Percentiles rank a stretch among this genome's conserved stretches.
Conservation (phyloP, 2,113 vertebrate species). For the Hyperopisus bebe region DNA sequence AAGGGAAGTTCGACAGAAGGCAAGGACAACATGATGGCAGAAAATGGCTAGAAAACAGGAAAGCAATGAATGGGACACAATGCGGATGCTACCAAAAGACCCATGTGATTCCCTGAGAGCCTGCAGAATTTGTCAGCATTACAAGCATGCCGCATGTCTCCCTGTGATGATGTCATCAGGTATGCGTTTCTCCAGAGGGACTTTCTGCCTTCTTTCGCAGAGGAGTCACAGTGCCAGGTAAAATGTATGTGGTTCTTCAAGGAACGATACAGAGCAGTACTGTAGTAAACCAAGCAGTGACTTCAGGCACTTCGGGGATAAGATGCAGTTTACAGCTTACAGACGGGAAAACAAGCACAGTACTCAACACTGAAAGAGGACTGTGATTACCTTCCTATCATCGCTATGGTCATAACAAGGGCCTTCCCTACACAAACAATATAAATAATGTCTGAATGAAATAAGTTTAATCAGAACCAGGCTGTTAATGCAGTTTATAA, state of each 20-base stretch:
- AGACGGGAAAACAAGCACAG: neutral
- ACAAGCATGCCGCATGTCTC: neutral
- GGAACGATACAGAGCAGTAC: neutral
- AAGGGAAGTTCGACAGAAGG: constrained; percentile 50
- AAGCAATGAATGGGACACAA: neutral
- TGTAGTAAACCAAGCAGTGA: neutral
- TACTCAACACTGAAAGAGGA: neutral
- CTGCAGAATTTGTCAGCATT: neutral
- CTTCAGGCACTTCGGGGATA: neutral
- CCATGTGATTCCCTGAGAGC: neutral
- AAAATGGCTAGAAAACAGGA: constrained; percentile 35
- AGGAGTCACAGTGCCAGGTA: neutral
- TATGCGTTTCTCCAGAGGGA: neutral
- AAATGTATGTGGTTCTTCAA: neutral
- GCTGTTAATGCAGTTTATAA: neutral
- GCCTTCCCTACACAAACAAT: neutral
- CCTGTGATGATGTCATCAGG: neutral
- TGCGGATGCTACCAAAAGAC: neutral
- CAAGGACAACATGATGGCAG: constrained; percentile 36
- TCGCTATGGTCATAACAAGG: neutral
- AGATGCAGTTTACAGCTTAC: neutral
- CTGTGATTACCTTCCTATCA: neutral
- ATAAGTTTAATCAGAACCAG: neutral
- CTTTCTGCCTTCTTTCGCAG: neutral
- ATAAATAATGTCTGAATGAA: neutral